Conservation (phyloP, 2,797 vertebrate genomes). For the Neomorphus geoffroyi region DNA sequence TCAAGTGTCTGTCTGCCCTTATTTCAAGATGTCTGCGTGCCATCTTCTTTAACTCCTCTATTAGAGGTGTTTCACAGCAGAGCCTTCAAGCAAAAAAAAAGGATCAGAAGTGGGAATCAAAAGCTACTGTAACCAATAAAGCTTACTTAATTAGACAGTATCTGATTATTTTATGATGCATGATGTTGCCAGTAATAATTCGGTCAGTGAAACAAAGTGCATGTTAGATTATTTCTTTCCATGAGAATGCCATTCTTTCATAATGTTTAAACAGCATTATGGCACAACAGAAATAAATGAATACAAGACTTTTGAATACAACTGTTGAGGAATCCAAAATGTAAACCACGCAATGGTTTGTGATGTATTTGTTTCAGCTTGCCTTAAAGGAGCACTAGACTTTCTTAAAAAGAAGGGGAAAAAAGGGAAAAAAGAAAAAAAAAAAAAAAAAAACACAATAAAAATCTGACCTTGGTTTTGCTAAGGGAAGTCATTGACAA, state of each 20-base stretch:
- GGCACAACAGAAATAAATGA: not conserved
- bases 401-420: not conserved
- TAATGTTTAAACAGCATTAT: not conserved
- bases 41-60: not conserved
- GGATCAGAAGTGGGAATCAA: not conserved
- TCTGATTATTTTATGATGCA: conserved; percentile 24
- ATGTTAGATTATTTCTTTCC: not conserved
- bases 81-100: not conserved
- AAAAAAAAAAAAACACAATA: not conserved
- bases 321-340: not conserved
- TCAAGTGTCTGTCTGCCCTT: not conserved
- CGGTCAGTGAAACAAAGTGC: not conserved
- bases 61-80: not conserved
- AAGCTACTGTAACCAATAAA: not conserved
- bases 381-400: not conserved
- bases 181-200: not conserved
- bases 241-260: not conserved
- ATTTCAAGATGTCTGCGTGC: not conserved
- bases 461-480: conserved; percentile 9
- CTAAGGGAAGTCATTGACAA: conserved; percentile 40
- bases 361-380: not conserved
- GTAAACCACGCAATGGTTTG: not conserved
- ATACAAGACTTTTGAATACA: not conserved
- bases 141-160: not conserved
- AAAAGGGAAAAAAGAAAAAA: too few relatives aligned